These are phyloP conservation scores for Actinia equina DNA, from an alignment of 64 coral and sea anemone genomes.

Conservation along the genomic window DNA sequence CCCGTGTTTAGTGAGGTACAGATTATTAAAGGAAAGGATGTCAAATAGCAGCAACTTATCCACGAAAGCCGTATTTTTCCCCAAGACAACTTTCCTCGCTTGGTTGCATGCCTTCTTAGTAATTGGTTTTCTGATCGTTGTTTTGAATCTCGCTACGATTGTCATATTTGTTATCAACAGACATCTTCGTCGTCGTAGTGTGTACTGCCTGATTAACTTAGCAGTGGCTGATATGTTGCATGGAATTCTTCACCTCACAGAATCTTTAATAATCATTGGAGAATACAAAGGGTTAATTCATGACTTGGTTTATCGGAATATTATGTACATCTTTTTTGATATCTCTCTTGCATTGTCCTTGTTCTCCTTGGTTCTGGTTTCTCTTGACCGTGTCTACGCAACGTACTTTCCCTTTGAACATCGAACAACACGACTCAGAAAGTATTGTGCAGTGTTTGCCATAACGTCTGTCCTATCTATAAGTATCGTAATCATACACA, in stretches of 20 bases:
- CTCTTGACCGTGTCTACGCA: background rate
- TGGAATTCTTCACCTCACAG: background rate
- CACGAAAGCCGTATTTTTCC: background rate
- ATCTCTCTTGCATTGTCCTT: background rate
- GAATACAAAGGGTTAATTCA: background rate
- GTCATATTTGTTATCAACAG: background rate
- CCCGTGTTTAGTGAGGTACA: too few species aligned
- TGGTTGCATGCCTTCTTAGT: background rate
- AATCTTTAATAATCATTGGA: background rate
- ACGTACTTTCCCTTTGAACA: background rate
- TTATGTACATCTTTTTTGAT: background rate
- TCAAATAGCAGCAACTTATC: background rate
- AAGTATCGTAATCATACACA: background rate
- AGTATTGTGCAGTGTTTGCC: background rate
- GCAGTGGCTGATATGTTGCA: background rate
- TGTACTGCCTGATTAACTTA: slow-evolving; percentile 19
- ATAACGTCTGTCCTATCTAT: background rate
- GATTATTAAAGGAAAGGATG: background rate
- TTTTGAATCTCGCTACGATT: background rate
- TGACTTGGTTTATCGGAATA: background rate
- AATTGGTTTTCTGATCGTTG: background rate
- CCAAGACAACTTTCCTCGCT: background rate
- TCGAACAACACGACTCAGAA: background rate
- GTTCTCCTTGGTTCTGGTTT: background rate
- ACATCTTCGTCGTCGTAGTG: slow-evolving; percentile 19